phyloP scores from a whole-genome alignment of 1,140 invertebrate genomes.

The Drosophila ambigua region DNA sequence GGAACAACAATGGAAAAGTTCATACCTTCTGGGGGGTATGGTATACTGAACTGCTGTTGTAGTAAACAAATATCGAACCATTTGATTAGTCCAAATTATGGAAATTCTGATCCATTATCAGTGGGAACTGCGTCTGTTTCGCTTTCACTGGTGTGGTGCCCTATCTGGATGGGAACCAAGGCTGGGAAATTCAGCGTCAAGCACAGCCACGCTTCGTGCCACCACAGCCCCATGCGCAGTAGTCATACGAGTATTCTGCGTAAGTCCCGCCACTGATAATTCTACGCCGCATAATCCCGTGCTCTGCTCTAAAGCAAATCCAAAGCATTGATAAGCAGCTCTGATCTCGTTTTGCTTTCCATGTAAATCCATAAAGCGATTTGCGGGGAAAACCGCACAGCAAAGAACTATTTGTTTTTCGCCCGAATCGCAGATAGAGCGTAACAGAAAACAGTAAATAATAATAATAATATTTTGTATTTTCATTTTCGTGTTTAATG shows the following conservation, averaged over 20 bases:
- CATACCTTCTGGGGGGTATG: background rate
- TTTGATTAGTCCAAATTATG: conserved; percentile 19
- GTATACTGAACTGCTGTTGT: background rate
- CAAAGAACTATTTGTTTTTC: conserved; percentile 7
- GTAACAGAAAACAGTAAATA: conserved; percentile 12
- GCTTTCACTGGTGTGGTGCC: no score
- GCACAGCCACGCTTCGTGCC: background rate
- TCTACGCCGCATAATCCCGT: conserved; percentile 35
- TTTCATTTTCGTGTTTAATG: conserved; percentile 11
- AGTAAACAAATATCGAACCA: conserved; percentile 25
- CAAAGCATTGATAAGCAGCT: conserved; percentile 37
- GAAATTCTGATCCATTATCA: conserved; percentile 41
- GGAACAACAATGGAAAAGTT: conserved; percentile 27
- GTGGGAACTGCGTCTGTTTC: background rate
- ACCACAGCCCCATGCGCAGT: conserved; percentile 26
- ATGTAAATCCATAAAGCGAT: background rate
- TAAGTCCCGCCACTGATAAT: conserved; percentile 23
- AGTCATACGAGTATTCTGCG: conserved; percentile 7
- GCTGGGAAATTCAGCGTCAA: conserved; percentile 20
- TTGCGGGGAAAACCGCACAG: conserved; percentile 35
- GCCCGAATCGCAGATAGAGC: conserved; percentile 9
- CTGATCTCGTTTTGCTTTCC: background rate
- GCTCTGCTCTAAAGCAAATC: background rate
- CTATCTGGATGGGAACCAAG: background rate
- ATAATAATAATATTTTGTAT: conserved; percentile 35